Conservation (phyloP, 1,140 invertebrate genomes). For the Drosophila nigromelanica region DNA sequence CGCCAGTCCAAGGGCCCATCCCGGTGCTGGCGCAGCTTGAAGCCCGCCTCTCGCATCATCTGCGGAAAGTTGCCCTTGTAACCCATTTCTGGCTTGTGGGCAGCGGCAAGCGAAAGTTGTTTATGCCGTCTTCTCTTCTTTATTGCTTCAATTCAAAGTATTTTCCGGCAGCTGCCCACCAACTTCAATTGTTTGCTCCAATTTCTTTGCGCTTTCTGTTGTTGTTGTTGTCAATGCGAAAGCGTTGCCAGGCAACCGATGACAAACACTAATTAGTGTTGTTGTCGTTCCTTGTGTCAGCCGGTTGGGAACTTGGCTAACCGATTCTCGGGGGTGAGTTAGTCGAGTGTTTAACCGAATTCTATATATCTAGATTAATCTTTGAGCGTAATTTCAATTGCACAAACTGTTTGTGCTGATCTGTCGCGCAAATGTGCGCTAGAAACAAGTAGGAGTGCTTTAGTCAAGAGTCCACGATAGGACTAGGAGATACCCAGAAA, state of each 20-base stretch:
- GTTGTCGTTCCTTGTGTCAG: neutral
- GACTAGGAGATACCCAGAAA: too few species aligned
- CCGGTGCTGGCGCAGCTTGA: constrained; percentile 67
- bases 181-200: constrained; percentile 38
- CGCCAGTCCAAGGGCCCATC: constrained; percentile 79
- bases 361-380: neutral
- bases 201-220: constrained; percentile 34
- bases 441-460: too few species aligned
- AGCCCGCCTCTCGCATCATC: constrained; percentile 73
- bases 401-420: too few species aligned
- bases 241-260: constrained; percentile 14
- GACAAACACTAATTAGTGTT: neutral
- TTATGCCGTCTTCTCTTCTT: constrained; percentile 38
- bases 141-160: constrained; percentile 29
- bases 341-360: neutral
- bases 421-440: too few species aligned
- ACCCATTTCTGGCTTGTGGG: constrained; percentile 48
- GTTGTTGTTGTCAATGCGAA: constrained; percentile 41
- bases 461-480: too few species aligned
- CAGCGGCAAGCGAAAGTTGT: constrained; percentile 50
- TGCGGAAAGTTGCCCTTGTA: constrained; percentile 72
- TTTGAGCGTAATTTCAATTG: neutral
- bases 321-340: neutral
- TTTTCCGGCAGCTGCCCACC: constrained; percentile 13
- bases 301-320: constrained; percentile 38